Evolutionary conservation across 2,113 vertebrate species (phyloP).

Genomic region (Apus apus): DNA sequence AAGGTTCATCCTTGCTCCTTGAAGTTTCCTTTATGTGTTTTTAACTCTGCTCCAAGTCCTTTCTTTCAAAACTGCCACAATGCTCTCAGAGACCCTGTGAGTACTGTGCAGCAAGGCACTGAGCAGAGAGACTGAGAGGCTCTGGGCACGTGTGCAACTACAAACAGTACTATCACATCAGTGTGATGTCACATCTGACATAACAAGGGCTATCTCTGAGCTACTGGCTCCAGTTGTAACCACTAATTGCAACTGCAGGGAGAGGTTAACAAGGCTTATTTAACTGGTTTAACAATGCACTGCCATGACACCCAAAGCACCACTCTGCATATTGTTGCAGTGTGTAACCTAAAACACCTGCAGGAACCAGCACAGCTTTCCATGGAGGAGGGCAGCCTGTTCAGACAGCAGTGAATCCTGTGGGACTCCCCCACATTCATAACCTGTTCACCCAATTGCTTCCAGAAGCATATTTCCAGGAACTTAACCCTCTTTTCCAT

Average conservation of each 20-base stretch:
- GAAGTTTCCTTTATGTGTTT: background rate
- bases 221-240: background rate
- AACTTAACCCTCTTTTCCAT: background rate
- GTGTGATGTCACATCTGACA: background rate
- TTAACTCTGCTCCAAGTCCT: background rate
- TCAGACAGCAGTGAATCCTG: background rate
- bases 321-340: background rate
- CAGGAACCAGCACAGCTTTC: background rate
- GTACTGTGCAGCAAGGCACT: background rate
- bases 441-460: background rate
- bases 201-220: background rate
- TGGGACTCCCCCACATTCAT: rapidly evolving
- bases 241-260: background rate
- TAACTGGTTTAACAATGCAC: background rate
- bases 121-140: background rate
- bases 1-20: background rate
- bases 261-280: background rate
- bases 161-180: background rate
- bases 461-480: background rate
- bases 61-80: background rate
- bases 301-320: background rate
- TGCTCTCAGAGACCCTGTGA: background rate
- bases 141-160: rapidly evolving
- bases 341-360: rapidly evolving
- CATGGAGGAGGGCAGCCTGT: background rate